A percentile compares a stretch with the other conserved stretches of the same genome.
Evolutionary conservation across 2,113 vertebrate species (phyloP).

Genomic region (Arenaria interpres): DNA sequence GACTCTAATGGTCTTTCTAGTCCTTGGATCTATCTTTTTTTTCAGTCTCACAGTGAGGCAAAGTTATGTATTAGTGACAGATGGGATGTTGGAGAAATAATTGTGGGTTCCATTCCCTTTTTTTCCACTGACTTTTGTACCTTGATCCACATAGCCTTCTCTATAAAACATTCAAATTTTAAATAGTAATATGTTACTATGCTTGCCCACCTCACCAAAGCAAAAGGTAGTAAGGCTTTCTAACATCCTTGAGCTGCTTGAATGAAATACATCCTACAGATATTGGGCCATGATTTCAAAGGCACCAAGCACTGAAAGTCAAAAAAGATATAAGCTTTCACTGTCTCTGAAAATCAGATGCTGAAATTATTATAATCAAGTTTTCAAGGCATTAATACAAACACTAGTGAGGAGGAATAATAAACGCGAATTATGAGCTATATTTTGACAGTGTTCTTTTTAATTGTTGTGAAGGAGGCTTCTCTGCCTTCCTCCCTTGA

Average conservation of each 20-base stretch:
- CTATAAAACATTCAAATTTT: background rate
- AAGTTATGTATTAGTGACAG: background rate
- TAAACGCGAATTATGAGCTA: conserved; percentile 26
- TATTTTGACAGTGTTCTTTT: conserved; percentile 54
- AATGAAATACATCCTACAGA: background rate
- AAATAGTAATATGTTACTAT: background rate
- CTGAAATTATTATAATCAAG: conserved; percentile 47
- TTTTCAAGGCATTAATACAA: conserved; percentile 49
- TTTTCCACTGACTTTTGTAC: background rate
- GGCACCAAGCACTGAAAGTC: background rate
- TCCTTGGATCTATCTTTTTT: background rate
- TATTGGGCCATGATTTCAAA: background rate
- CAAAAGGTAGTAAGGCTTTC: background rate
- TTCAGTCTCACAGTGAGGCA: background rate
- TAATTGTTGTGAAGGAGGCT: conserved; percentile 13
- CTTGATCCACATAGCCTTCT: background rate
- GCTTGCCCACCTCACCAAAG: background rate
- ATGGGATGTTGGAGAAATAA: background rate
- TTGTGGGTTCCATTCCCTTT: background rate
- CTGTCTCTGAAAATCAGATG: background rate
- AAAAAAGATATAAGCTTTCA: background rate
- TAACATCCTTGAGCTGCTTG: background rate
- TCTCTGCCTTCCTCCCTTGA: background rate
- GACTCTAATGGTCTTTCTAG: background rate
- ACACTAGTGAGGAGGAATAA: conserved; percentile 3